Conservation (phyloP, 2,797 vertebrate species). For the Alca torda region DNA sequence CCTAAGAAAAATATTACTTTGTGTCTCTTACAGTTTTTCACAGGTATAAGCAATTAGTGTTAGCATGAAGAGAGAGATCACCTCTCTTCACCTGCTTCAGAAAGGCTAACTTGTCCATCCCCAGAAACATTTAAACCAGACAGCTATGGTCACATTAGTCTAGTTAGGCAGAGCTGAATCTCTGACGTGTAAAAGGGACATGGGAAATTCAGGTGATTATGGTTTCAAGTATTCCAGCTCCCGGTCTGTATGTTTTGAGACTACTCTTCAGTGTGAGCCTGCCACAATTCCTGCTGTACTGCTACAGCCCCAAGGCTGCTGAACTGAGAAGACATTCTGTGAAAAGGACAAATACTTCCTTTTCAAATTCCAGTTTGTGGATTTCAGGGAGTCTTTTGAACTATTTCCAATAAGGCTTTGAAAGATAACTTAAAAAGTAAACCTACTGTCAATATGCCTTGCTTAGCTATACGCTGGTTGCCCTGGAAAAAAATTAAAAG, state of each 20-base stretch:
- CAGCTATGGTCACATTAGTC: neutral
- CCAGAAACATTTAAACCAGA: neutral
- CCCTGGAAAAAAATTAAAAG: neutral
- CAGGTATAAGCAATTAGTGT: neutral
- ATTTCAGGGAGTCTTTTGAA: neutral
- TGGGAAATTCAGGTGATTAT: neutral
- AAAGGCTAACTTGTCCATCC: neutral
- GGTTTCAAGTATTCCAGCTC: neutral
- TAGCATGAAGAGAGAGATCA: neutral
- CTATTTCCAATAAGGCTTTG: neutral
- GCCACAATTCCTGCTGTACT: neutral
- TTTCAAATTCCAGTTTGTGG: neutral
- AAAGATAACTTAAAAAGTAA: neutral
- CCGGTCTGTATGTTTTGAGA: neutral
- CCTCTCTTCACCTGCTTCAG: neutral
- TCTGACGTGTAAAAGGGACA: neutral
- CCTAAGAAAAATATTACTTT: slow-evolving; percentile 14
- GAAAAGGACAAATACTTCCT: neutral
- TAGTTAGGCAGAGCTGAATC: neutral
- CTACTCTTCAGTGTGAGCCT: neutral
- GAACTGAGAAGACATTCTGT: neutral
- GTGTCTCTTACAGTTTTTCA: neutral
- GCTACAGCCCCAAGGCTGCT: neutral
- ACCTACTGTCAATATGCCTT: neutral
- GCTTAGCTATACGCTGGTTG: neutral